Evolutionary conservation across 1,140 invertebrate genomes (phyloP), one percentile per base, ranked within the genome.

Genomic region (Cyrtorhinus lividipennis): DNA sequence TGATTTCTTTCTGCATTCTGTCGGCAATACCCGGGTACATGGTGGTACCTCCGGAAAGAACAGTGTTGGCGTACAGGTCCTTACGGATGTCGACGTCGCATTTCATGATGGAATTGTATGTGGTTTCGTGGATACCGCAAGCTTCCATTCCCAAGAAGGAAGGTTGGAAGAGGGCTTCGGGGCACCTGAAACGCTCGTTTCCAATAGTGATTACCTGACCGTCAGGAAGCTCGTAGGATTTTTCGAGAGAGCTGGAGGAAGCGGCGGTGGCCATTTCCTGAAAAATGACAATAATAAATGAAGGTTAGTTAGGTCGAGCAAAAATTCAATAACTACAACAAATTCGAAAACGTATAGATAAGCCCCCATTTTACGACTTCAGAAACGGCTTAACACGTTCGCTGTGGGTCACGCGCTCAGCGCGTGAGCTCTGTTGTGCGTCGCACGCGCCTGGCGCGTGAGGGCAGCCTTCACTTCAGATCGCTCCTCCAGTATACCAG

Each of bases 91-190:
- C 89, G 24, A 93, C 88, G 73, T 94, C 91, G 78, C 91, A 94
- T 81, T 94, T 94, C 91, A 95, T 94, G 80, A 96, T 95, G 67
- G 89, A 92, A 80, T 95, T 95, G 85, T 92, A 95, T 59, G 90
- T 90, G 68, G 92, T 94, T 77, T 95, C 91, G 73, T 93, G 90
- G 76, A 94, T 92, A 15, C 48, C 91, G 74, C 87, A 89, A 59
- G 90, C 89, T 83, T 95, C 92, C 90, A 95, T 94, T 75, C 92
- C 89, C 78, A 93, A 75, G 86, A 93, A 94, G 62, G 87, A 90
- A 67, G 92, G 91, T 76, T 95, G 92, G 89, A 96, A 96, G 64
- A 97, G 82, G 67, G 93, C 92, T 74, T 96, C 93, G 38, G 93
- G 93, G 78, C 91, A 97, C 79, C 94, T 87, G 92, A 98, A 95